A percentile compares a stretch with the other conserved stretches of the same genome.
Evolutionary conservation across 2,888 invertebrate species (phyloP).

Genomic region (Drosophila leonis): DNA sequence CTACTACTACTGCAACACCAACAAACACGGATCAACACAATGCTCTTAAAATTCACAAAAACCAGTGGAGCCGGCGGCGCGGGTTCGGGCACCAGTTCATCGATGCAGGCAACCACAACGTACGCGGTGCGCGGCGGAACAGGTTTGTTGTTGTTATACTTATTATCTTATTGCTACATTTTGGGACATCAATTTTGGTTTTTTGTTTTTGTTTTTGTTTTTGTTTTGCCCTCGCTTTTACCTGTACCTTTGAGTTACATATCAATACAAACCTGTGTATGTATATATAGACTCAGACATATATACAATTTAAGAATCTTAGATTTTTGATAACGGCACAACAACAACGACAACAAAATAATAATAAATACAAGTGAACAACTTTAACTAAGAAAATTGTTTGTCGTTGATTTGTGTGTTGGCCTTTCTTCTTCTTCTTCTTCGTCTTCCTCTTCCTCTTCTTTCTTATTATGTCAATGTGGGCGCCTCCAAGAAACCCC

Average conservation of each 20-base stretch:
- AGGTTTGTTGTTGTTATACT: slow-evolving; percentile 79
- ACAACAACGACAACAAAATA: slow-evolving; percentile 4
- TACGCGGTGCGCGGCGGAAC: slow-evolving; percentile 78
- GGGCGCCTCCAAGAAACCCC: slow-evolving; percentile 6
- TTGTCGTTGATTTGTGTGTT: slow-evolving; percentile 19
- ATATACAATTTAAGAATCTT: neutral
- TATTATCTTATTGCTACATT: slow-evolving; percentile 21
- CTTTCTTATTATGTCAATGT: slow-evolving; percentile 6
- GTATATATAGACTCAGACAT: neutral
- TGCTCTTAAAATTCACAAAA: slow-evolving; percentile 82
- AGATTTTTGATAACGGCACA: slow-evolving; percentile 24
- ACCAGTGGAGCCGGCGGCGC: slow-evolving; percentile 74
- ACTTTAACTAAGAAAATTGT: slow-evolving; percentile 19
- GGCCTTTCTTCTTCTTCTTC: neutral
- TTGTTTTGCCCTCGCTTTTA: slow-evolving; percentile 26
- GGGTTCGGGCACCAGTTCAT: slow-evolving; percentile 68
- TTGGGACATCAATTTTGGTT: slow-evolving; percentile 13
- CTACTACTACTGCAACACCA: slow-evolving; percentile 8
- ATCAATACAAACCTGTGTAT: neutral
- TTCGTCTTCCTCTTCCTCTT: too few relatives aligned
- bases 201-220: too few relatives aligned
- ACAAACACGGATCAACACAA: slow-evolving; percentile 53
- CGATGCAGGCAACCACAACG: slow-evolving; percentile 68
- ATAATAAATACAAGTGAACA: slow-evolving; percentile 7
- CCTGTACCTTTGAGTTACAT: slow-evolving; percentile 8